phyloP scores from a whole-genome alignment of 64 coral and sea anemone genomes.

The Montipora capricornis region DNA sequence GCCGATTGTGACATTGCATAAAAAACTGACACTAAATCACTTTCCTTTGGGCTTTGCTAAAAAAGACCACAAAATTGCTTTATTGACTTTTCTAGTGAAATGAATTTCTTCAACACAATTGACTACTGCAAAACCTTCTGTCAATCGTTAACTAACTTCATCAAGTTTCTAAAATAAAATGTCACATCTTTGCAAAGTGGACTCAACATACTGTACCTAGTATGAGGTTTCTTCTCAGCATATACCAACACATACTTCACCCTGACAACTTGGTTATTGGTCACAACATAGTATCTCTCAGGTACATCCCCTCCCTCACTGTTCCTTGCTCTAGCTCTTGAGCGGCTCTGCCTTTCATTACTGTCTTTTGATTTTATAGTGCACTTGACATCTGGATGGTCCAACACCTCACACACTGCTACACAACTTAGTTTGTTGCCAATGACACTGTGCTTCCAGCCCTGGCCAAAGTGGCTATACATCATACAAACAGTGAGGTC shows the following conservation, averaged over 20 bases:
- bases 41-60: no score
- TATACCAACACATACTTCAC: slow-evolving; percentile 97
- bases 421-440: no score
- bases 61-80: no score
- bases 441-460: no score
- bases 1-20: no score
- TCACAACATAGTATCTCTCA: slow-evolving; percentile 96
- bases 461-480: slow-evolving; percentile 86
- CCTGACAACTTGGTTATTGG: slow-evolving; percentile 90
- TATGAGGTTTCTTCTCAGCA: slow-evolving; percentile 68
- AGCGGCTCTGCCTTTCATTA: slow-evolving; percentile 28
- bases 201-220: not conserved
- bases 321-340: slow-evolving; percentile 84
- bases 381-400: slow-evolving; percentile 97
- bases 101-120: no score
- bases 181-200: not conserved
- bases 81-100: no score
- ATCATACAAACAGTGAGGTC: slow-evolving; percentile 90
- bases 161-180: not conserved
- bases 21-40: no score
- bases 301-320: slow-evolving; percentile 97
- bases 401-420: slow-evolving; percentile 92
- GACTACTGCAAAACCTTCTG: no score
- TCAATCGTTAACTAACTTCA: no score
- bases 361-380: slow-evolving; percentile 67